Evolutionary conservation across 2,888 invertebrate species (phyloP), one percentile per base, ranked within the genome.

Genomic region (Lithophane semibrunnea): DNA sequence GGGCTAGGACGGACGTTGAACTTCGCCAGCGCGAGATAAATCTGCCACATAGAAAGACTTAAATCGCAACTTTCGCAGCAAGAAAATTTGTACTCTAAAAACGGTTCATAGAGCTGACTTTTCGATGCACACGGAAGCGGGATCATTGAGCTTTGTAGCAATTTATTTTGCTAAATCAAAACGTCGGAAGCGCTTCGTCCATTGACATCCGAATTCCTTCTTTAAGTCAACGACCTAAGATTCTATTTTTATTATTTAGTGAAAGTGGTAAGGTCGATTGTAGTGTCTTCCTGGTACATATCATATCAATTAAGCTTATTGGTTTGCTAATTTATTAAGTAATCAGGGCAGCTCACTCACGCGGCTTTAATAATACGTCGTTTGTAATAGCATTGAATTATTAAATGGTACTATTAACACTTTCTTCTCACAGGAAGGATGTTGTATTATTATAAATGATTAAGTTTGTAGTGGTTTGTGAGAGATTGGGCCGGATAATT

Each of bases 1-100:
- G 90, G 91, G 92, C 96, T 96, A 96, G 96, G 96, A 96, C 96
- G 96, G 95, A 83, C 96, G 93, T 92, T 94, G 95, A 96, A 94
- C 96, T 92, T 94, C 88, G 91, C 93, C 83, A 93, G 88, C 88
- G 86, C 87, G 88, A 91, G 88, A 88, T 82, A 75, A 85, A 82
- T 86, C 85, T 79, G 73, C 82, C 68, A 79, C 66, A 79, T 77
- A 88, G 80, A 94, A 91, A 69, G 92, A 66, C 91, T 69, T 89
- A 95, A 88, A 86, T 87, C 83, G 82, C 88, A 73, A 77, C 68
- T 72, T 80, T 68, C 5, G 52, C 49, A 61, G 42, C 86, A 90
- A 82, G 75, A 69, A 10, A 94, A 88, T 87, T 73, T 88, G n/a
- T 82, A 89, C 90, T 89, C 85, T 93, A 93, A 71, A 56, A 1